phyloP scores from a whole-genome alignment of 1,140 invertebrate genomes.

The Akabosia matsudoensis region DNA sequence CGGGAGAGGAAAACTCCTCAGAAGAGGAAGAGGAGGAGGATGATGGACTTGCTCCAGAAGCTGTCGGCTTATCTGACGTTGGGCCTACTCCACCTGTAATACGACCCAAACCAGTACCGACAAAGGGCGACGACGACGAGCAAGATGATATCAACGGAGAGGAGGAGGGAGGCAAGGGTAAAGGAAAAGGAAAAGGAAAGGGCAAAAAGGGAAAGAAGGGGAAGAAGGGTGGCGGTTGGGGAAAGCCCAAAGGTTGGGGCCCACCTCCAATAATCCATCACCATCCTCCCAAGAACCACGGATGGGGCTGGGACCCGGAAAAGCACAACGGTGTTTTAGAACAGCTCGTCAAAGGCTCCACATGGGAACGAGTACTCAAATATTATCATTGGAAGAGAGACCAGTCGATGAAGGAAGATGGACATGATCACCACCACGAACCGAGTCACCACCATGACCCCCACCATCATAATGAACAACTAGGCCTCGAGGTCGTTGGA shows the following conservation, averaged over 20 bases:
- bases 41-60: neutral
- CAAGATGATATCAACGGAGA: neutral
- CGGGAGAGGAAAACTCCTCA: neutral
- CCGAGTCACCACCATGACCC: no score
- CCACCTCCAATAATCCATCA: neutral
- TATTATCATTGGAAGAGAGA: slow-evolving; percentile 22
- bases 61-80: neutral
- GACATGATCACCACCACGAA: neutral
- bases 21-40: neutral
- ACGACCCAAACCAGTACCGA: neutral
- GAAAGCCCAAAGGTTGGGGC: neutral
- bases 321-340: slow-evolving; percentile 15
- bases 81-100: neutral
- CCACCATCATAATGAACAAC: neutral
- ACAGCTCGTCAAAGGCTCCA: slow-evolving; percentile 2
- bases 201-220: slow-evolving; percentile 11
- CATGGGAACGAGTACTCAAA: slow-evolving; percentile 5
- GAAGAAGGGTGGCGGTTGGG: neutral
- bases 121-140: neutral
- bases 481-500: neutral
- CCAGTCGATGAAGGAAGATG: neutral
- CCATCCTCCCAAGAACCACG: neutral
- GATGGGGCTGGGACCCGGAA: slow-evolving; percentile 1
- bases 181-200: neutral
- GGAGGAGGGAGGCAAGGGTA: neutral